Evolutionary conservation across 2,113 vertebrate species (phyloP).

Genomic region (Etheostoma cragini): DNA sequence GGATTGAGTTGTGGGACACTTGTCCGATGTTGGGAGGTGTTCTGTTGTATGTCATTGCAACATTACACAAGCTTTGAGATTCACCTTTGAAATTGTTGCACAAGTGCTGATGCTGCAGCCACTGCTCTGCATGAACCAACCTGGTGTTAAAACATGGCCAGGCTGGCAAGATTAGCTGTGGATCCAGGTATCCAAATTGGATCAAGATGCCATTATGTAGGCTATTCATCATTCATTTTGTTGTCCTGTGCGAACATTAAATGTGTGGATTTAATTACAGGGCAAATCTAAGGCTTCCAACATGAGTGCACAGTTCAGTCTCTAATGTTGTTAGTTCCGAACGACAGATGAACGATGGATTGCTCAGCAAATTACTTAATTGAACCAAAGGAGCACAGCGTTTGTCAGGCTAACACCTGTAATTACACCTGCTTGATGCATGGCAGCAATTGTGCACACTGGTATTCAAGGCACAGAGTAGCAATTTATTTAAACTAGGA

Average conservation of each 20-base stretch:
- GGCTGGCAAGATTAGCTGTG: constrained; percentile 52
- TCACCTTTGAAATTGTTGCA: constrained; percentile 24
- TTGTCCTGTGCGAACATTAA: constrained; percentile 60
- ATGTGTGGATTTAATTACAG: constrained; percentile 73
- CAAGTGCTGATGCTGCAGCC: constrained; percentile 50
- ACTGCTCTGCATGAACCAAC: constrained; percentile 14
- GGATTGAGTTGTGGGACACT: constrained; percentile 20
- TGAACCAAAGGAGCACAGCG: constrained; percentile 57
- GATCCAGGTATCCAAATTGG: constrained; percentile 63
- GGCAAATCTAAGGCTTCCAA: constrained; percentile 61
- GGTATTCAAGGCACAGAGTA: constrained; percentile 42
- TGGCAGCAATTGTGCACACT: constrained; percentile 34
- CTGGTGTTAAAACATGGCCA: constrained; percentile 35
- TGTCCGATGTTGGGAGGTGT: constrained; percentile 20
- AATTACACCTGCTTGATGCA: constrained; percentile 75
- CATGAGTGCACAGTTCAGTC: constrained; percentile 50
- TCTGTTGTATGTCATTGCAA: constrained; percentile 27
- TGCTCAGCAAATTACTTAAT: constrained; percentile 71
- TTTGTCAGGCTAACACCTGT: constrained; percentile 69
- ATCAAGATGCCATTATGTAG: constrained; percentile 65
- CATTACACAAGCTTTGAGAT: constrained; percentile 5
- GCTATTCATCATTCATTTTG: constrained; percentile 73
- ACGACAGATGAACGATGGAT: constrained; percentile 76
- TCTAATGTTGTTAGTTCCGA: constrained; percentile 68
- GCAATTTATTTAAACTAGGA: constrained; percentile 54